Base-by-base conservation (phyloP, 2,888 invertebrate species). In the Epinotia demarniana region DNA sequence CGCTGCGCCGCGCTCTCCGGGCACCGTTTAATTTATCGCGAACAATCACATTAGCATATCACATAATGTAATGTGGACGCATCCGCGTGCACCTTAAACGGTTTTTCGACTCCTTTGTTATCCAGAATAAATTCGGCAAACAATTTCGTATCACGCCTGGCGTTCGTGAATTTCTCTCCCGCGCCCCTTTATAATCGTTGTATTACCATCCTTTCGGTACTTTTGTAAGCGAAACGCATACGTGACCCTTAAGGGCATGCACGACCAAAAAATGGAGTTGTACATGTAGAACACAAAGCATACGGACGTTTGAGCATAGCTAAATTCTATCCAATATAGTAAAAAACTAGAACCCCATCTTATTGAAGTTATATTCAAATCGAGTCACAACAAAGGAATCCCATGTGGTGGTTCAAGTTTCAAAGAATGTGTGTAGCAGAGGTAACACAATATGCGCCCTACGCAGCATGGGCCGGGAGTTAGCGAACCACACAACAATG, bases 11-110 rank as follows among this genome's bases (percentile, higher is more conserved):
- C 86, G 87, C 84, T 82, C 80, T 84, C 84, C 86, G 80, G 85
- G 85, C 84, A 85, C 85, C 81, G 85, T 89, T 90, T 92, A 93
- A 93, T 93, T 92, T 92, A 92, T 92, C 89, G 89, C 87, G 85
- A 90, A 93, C 92, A 93, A 92, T 91, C 92, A 91, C 92, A 93
- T 94, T 93, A 94, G 91, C 93, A 93, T 93, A 93, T 91, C 91
- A 91, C 91, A 79, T 91, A 92, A 92, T 90, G 90, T 90, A 90
- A 93, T 89, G 90, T 90, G 88, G 87, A 85, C 87, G 89, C 88
- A 91, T 90, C 89, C 88, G 88, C 83, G 87, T 92, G 88, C 84
- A 83, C 91, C 92, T 92, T 93, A 93, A 93, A 93, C 90, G 92
- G 90, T 90, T 89, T 90, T 89, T 89, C 88, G 87, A 90, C 85